These are phyloP conservation scores for Cheirogaleus medius DNA, from an alignment of 2,113 vertebrate genomes.

Conservation along the genomic window DNA sequence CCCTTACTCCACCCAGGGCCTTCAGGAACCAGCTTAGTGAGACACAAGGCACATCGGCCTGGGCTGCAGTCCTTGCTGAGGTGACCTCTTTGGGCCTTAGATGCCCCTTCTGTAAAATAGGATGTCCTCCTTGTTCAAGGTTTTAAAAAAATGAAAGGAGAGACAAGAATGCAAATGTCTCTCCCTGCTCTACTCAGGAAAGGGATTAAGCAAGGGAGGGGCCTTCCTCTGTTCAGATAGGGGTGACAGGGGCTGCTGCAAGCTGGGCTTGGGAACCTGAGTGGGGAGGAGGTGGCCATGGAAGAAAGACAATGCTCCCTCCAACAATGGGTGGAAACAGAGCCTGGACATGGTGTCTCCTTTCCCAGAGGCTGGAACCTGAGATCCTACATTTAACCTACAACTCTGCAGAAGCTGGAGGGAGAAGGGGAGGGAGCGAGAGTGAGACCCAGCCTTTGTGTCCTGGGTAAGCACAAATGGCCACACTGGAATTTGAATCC, in stretches of 20 bases:
- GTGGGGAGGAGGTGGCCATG: neutral
- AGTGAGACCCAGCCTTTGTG: neutral
- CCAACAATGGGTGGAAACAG: slow-evolving; percentile 54
- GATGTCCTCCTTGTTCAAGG: neutral
- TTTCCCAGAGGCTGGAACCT: slow-evolving; percentile 71
- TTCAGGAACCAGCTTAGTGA: neutral
- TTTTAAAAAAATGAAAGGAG: neutral
- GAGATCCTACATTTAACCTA: slow-evolving; percentile 50
- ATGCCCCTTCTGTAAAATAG: neutral
- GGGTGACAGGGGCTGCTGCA: neutral
- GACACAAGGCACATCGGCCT: neutral
- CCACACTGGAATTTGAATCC: neutral
- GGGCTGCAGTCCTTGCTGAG: neutral
- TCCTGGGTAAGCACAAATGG: neutral
- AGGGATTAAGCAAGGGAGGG: neutral
- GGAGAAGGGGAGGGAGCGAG: neutral
- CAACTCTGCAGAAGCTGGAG: neutral
- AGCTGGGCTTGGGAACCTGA: neutral
- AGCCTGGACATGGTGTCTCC: slow-evolving; percentile 41
- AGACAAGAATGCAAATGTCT: neutral
- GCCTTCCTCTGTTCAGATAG: neutral
- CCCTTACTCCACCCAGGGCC: neutral
- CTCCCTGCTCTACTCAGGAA: neutral
- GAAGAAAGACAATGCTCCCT: slow-evolving; percentile 1
- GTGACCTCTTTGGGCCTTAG: neutral